These are phyloP conservation scores for Epinephelus cyanopodus DNA, from an alignment of 2,113 vertebrate genomes.

Conservation along the genomic window DNA sequence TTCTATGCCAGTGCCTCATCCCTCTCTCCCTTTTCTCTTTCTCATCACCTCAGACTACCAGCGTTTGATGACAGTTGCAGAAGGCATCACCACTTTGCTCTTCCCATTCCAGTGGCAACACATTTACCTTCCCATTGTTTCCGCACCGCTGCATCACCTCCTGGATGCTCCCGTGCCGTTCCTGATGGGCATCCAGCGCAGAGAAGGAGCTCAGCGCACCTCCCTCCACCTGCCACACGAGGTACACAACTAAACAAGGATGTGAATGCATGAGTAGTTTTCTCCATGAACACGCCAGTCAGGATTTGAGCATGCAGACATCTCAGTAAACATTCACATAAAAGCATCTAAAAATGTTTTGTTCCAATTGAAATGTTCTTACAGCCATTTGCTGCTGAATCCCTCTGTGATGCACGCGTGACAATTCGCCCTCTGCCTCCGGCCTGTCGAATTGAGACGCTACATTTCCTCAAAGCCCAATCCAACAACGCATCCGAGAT, in stretches of 20 bases:
- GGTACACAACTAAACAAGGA: conserved; percentile 80
- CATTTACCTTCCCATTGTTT: conserved; percentile 96
- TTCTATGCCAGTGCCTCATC: neutral
- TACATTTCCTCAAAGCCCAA: conserved; percentile 37
- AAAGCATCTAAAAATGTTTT: conserved; percentile 14
- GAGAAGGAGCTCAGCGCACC: conserved; percentile 93
- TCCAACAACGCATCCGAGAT: conserved; percentile 41
- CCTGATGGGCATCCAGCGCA: conserved; percentile 95
- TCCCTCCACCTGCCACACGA: conserved; percentile 97
- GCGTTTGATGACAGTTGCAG: conserved; percentile 95
- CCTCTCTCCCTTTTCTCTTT: neutral
- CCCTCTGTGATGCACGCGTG: conserved; percentile 1
- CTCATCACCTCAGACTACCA: conserved; percentile 90
- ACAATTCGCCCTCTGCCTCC: conserved; percentile 8
- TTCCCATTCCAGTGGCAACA: conserved; percentile 99
- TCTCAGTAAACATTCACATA: neutral
- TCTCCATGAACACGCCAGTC: neutral
- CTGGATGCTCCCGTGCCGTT: conserved; percentile 97
- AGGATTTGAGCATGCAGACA: neutral
- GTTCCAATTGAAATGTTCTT: neutral
- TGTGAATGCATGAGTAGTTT: neutral
- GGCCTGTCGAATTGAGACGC: neutral
- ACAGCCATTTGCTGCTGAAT: conserved; percentile 28
- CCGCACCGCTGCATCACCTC: conserved; percentile 94
- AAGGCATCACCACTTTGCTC: conserved; percentile 92